Base-by-base conservation (phyloP, 1,140 invertebrate species). In the Formica exsecta region DNA sequence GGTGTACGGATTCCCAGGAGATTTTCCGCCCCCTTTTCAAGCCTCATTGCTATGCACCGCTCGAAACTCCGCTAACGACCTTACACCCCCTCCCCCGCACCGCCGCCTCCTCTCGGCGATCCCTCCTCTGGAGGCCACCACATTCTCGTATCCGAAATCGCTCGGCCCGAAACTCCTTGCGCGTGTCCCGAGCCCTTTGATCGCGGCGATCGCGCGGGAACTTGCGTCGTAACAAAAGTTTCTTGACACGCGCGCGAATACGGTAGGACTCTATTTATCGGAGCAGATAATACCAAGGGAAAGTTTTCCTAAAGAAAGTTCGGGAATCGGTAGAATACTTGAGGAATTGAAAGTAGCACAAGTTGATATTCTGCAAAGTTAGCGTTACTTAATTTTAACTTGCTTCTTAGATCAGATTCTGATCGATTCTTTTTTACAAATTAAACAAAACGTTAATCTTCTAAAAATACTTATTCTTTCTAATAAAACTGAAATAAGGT, bases 41-140 rank as follows among this genome's bases (percentile, higher is more conserved):
- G 87, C 74, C 92, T 94, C 94, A 95, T 94, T 95, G 94, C 92
- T 94, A 95, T 95, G 94, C 94, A 94, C 94, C 93, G 93, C 93
- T 92, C 91, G 91, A 91, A 89, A 89, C 91, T 88, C 90, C 90
- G 91, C 93, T 94, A 94, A 94, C 94, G 94, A 95, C 93, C 93
- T 89, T 89, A 91, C 92, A 92, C 93, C 87, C 91, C 89, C 62
- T 51, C 57, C 61, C 54, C 54, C 93, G 87, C 91, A 89, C 71
- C 57, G 48, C 54, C 54, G 38, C 13, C 44, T 16, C 44, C 13
- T 59, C 48, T 48, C 61, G 38, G 57, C 80, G 64, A 75, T 66
- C 85, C 51, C 32, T 36, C 7, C 38, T 70, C 48, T 5, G 6
- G 36, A 87, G 51, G 61, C 44, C 51, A 64, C 48, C 71, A 16